Evolutionary conservation across 2,797 vertebrate species (phyloP), one percentile per base, ranked within the genome.

Genomic region (Euphonia xanthogaster): DNA sequence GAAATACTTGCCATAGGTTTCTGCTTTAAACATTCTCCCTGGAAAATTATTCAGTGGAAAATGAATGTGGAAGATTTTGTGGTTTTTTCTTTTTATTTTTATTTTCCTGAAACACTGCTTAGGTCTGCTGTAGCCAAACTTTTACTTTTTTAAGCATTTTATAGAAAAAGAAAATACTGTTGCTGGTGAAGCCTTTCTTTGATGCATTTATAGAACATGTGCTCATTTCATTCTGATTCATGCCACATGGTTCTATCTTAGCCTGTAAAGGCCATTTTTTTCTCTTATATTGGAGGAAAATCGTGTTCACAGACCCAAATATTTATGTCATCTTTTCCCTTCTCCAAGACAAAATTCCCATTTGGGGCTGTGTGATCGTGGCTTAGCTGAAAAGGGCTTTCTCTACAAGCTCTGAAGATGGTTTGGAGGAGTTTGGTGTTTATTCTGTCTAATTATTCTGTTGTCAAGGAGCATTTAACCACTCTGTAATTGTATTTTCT

Each of bases 41-140:
- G 94, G 91, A 95, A 96, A 96, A 92, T 61, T 87, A 61, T 81
- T 89, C 65, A 66, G 37, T 62, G 94, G 91, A 92, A 93, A 90
- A 84, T 48, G 51, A 90, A 82, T 67, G 25, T 71, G 57, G 27
- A 77, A 21, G 14, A 25, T 19, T 88, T 73, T 7, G 27, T 2
- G 4, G 2, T 76, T 86, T 44, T 8, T 47, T 60, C 10, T 88
- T 33, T 39, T 67, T 48, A 12, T 54, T 65, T 30, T 33, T 6
- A 25, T 37, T 12, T 1, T 4, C 44, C 57, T 79, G 40, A 80
- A 93, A 35, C 12, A 35, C 54, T 55, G 72, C 33, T 91, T 86
- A 71, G 39, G 18, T 75, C 50, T 92, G 20, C 39, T 83, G 7
- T 51, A 79, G 81, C 93, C 82, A 94, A 93, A 90, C 81, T 95